These are phyloP conservation scores for Patella depressa DNA, from an alignment of 2,888 invertebrate species.

Conservation along the genomic window DNA sequence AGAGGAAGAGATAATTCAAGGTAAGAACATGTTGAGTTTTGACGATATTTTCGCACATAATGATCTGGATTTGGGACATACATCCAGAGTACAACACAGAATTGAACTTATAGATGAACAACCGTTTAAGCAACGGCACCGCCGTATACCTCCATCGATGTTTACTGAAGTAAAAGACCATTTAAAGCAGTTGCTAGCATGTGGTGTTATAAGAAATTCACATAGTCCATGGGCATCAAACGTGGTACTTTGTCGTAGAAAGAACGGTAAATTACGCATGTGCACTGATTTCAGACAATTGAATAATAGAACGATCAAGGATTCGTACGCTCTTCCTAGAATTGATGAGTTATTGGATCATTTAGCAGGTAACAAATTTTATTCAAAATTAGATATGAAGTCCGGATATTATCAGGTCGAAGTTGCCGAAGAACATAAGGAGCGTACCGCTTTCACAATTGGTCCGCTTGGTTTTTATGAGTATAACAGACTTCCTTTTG, in stretches of 20 bases:
- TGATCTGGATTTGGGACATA: background rate
- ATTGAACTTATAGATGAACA: background rate
- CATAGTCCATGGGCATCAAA: background rate
- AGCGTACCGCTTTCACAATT: background rate
- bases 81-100: background rate
- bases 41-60: background rate
- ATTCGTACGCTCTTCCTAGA: background rate
- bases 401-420: slow-evolving; percentile 4
- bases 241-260: background rate
- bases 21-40: background rate
- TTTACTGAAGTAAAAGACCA: background rate
- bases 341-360: background rate
- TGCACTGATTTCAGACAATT: background rate
- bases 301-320: background rate
- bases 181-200: background rate
- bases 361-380: background rate
- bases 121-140: no score
- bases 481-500: background rate
- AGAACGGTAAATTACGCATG: background rate
- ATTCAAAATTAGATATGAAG: slow-evolving; percentile 2
- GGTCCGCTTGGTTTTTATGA: background rate
- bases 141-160: background rate
- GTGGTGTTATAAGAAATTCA: background rate
- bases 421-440: background rate
- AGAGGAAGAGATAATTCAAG: background rate